Percentiles rank a stretch among this genome's conserved stretches.
Conservation (phyloP, 2,113 vertebrate species). For the Prunella himalayana region DNA sequence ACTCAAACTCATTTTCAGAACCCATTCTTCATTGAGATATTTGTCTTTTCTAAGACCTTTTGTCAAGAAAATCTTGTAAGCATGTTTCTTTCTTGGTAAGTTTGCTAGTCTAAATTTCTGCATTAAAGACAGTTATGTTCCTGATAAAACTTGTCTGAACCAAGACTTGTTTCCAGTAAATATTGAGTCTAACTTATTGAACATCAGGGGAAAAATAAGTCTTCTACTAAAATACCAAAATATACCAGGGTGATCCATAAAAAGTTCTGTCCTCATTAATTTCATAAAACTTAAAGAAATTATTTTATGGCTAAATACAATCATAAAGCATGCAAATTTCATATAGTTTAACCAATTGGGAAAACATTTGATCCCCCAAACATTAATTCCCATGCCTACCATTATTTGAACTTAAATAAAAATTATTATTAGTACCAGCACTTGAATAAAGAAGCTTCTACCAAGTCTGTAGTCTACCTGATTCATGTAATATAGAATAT, state of each 20-base stretch:
- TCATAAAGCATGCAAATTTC: background rate
- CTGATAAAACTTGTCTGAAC: background rate
- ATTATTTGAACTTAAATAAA: background rate
- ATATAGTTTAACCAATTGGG: background rate
- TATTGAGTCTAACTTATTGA: background rate
- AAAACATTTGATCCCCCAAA: background rate
- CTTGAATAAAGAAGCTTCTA: background rate
- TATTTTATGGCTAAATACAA: background rate
- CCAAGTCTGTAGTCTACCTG: background rate
- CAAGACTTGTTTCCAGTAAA: background rate
- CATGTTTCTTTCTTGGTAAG: background rate
- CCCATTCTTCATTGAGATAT: background rate
- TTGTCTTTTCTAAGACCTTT: background rate
- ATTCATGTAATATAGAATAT: background rate
- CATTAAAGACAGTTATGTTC: background rate
- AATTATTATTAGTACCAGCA: background rate
- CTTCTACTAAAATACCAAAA: background rate
- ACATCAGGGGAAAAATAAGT: background rate
- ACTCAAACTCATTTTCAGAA: background rate
- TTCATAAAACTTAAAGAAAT: background rate
- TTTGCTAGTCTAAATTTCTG: background rate
- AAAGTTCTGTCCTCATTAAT: background rate
- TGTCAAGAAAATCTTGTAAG: background rate
- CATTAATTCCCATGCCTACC: background rate
- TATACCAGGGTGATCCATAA: background rate